Evolutionary conservation across 2,888 invertebrate species (phyloP), one percentile per base, ranked within the genome.

Genomic region (Omphaloscelis lunosa): DNA sequence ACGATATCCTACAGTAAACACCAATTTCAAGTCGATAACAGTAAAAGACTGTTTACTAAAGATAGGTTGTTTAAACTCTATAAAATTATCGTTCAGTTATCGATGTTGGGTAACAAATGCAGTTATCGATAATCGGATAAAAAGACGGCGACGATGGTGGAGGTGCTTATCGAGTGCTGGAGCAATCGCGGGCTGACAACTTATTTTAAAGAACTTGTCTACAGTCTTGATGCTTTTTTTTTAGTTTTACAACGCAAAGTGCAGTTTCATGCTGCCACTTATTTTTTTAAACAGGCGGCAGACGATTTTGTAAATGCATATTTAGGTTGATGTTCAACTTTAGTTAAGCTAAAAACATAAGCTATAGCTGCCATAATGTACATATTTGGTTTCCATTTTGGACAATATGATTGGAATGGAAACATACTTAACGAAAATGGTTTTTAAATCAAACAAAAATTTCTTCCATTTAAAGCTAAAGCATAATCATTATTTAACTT

Each of bases 31-130:
- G 72, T 83, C 79, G 84, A 89, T 88, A 89, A 80, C 84, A 76
- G 61, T 78, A 74, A 86, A 81, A 86, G 86, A 84, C 80, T 88
- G 84, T 86, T 88, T 88, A 86, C 84, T 79, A 63, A 83, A 84
- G 87, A 89, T 90, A 89, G 83, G 87, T 79, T 88, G 90, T 91
- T 89, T 89, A 87, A 90, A 90, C 88, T 88, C 85, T 77, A 90
- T 89, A 89, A 89, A 91, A 89, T 89, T 90, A 89, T 90, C 90
- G 88, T 72, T 86, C 82, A 77, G 86, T 90, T 92, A 92, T 90
- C 92, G 89, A 87, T 89, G 86, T 90, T 89, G 89, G 86, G 88
- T 87, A 90, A 90, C 88, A 82, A 89, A 86, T 87, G 89, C 89
- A 87, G 80, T 89, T 89, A 88, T 87, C 85, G 90, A 88, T 89